Evolutionary conservation across 2,797 vertebrate species (phyloP).

Genomic region (Microctenopoma stevenorrisi): DNA sequence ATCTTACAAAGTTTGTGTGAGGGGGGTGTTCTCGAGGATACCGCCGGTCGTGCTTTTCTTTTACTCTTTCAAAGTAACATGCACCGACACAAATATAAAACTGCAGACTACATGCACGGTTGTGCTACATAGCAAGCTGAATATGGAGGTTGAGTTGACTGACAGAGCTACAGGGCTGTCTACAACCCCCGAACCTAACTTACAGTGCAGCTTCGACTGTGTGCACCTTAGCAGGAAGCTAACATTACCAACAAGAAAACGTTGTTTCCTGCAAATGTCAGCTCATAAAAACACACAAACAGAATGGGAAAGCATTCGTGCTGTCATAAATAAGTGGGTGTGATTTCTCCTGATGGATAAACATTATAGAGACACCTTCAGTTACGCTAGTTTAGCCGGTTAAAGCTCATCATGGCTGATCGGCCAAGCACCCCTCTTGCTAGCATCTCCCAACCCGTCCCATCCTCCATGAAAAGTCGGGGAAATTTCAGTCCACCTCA

Average conservation of each 20-base stretch:
- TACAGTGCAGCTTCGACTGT: conserved; percentile 50
- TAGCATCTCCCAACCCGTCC: conserved; percentile 78
- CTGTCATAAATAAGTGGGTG: conserved; percentile 25
- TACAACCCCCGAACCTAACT: conserved; percentile 62
- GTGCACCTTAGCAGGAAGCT: conserved; percentile 72
- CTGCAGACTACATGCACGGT: background rate
- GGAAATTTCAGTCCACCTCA: conserved; percentile 40
- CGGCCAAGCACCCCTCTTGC: conserved; percentile 78
- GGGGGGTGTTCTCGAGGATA: conserved; percentile 18
- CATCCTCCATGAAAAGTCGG: conserved; percentile 63
- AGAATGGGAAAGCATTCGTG: background rate
- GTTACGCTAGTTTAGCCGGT: conserved; percentile 72
- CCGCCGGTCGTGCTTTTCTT: background rate
- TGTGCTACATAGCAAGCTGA: conserved; percentile 7
- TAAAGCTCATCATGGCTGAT: conserved; percentile 82
- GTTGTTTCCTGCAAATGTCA: conserved; percentile 65
- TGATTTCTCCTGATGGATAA: conserved; percentile 15
- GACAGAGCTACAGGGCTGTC: conserved; percentile 45
- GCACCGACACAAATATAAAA: background rate
- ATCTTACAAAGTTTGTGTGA: background rate
- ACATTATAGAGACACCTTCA: conserved; percentile 13
- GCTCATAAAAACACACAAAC: conserved; percentile 40
- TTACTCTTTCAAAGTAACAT: background rate
- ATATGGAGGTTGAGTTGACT: conserved; percentile 26
- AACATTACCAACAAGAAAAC: conserved; percentile 56